A percentile compares a stretch with the other conserved stretches of the same genome.
Conservation (phyloP, 2,888 invertebrate species). For the Drosophila monieri region DNA sequence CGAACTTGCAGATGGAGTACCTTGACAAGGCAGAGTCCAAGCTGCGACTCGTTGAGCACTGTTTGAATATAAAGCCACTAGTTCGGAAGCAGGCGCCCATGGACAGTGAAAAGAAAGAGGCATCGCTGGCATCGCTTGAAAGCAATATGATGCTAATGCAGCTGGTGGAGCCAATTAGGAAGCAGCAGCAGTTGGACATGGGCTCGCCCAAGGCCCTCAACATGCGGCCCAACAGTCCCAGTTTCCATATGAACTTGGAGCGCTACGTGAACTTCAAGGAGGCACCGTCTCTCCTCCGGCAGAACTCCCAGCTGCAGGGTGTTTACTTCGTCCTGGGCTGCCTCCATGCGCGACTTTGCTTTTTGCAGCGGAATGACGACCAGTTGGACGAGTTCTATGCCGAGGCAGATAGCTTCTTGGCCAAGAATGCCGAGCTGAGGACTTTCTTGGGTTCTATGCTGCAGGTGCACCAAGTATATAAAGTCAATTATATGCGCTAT, state of each 20-base stretch:
- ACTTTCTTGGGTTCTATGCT: slow-evolving; percentile 50
- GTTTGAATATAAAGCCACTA: slow-evolving; percentile 53
- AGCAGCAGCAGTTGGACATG: slow-evolving; percentile 55
- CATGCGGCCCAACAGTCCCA: slow-evolving; percentile 6
- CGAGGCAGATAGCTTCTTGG: slow-evolving; percentile 62
- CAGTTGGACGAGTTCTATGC: slow-evolving; percentile 74
- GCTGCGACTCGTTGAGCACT: slow-evolving; percentile 70
- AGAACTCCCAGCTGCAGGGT: slow-evolving; percentile 68
- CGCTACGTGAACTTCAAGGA: slow-evolving; percentile 49
- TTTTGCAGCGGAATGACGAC: slow-evolving; percentile 68
- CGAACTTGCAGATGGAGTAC: slow-evolving; percentile 81
- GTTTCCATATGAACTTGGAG: slow-evolving; percentile 41
- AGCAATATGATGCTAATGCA: slow-evolving; percentile 54
- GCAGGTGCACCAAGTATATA: slow-evolving; percentile 66
- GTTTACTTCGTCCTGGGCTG: slow-evolving; percentile 75
- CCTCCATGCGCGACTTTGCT: slow-evolving; percentile 76
- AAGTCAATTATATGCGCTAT: slow-evolving; percentile 76
- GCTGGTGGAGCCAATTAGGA: slow-evolving; percentile 73
- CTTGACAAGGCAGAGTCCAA: slow-evolving; percentile 73
- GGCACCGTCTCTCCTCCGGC: slow-evolving; percentile 31
- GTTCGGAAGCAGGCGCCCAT: background rate
- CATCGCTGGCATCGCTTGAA: slow-evolving; percentile 37
- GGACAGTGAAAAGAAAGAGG: background rate
- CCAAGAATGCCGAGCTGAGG: slow-evolving; percentile 28
- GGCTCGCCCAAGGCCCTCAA: background rate